Evolutionary conservation across 2,888 invertebrate species (phyloP).

Genomic region (Aelia acuminata): DNA sequence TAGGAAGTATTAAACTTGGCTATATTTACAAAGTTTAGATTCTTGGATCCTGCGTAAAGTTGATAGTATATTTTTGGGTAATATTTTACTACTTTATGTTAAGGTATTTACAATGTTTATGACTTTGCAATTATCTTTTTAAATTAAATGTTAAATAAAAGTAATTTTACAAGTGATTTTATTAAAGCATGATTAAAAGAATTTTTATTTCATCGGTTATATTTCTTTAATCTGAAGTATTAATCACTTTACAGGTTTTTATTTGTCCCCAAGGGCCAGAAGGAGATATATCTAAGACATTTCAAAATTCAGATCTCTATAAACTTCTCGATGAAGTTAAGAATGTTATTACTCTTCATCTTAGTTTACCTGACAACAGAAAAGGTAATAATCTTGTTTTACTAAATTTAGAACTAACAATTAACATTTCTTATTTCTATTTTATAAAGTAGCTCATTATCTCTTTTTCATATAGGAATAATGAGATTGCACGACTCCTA

Average conservation of each 20-base stretch:
- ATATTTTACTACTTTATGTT: too few species aligned
- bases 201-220: background rate
- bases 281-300: constrained; percentile 70
- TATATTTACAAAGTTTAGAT: too few species aligned
- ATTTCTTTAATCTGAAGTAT: constrained; percentile 66
- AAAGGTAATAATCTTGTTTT: constrained; percentile 70
- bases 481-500: too few species aligned
- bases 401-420: background rate
- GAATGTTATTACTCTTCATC: constrained; percentile 75
- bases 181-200: background rate
- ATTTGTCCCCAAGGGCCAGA: constrained; percentile 70
- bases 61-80: too few species aligned
- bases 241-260: constrained; percentile 63
- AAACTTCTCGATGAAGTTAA: constrained; percentile 74
- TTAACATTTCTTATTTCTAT: background rate
- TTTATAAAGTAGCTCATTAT: background rate
- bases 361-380: constrained; percentile 76
- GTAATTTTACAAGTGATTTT: background rate
- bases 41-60: too few species aligned
- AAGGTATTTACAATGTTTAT: too few species aligned
- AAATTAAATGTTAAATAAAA: too few species aligned
- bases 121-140: too few species aligned
- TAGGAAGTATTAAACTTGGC: too few species aligned
- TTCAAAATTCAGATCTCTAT: constrained; percentile 71
- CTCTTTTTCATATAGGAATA: background rate